Percentiles rank a stretch among this genome's conserved stretches.
Evolutionary conservation across 2,888 invertebrate species (phyloP).

Genomic region (Macrophya alboannulata): DNA sequence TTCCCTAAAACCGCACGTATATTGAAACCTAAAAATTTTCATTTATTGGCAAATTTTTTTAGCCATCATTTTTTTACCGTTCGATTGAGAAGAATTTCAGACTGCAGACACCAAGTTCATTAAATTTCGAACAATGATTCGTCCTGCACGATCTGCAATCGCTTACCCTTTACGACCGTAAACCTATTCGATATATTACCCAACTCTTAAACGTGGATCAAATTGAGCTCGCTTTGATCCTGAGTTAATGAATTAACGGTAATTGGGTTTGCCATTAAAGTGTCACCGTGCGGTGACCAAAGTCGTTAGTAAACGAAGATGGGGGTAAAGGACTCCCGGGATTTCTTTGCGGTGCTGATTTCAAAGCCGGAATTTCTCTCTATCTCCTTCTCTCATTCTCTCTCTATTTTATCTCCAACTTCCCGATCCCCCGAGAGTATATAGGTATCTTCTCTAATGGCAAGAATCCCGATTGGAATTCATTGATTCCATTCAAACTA

Average conservation of each 20-base stretch:
- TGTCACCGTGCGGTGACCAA: slow-evolving; percentile 49
- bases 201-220: slow-evolving; percentile 39
- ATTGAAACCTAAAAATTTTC: not conserved
- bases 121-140: not conserved
- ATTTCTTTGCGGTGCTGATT: slow-evolving; percentile 45
- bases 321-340: slow-evolving; percentile 29
- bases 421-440: not conserved
- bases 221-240: slow-evolving; percentile 51
- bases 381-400: not conserved
- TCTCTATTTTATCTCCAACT: not conserved
- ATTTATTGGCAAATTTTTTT: not conserved
- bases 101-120: no score
- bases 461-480: slow-evolving; percentile 25
- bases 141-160: not conserved
- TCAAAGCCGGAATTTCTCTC: slow-evolving; percentile 28
- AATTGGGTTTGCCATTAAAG: slow-evolving; percentile 49
- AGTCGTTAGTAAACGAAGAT: slow-evolving; percentile 50
- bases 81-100: not conserved
- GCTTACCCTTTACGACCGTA: not conserved
- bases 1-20: not conserved
- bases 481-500: not conserved
- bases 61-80: not conserved
- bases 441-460: slow-evolving; percentile 13
- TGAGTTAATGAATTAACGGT: slow-evolving; percentile 52
- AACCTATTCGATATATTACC: slow-evolving; percentile 21